Evolutionary conservation across 2,113 vertebrate species (phyloP).

Genomic region (Odontesthes bonariensis): DNA sequence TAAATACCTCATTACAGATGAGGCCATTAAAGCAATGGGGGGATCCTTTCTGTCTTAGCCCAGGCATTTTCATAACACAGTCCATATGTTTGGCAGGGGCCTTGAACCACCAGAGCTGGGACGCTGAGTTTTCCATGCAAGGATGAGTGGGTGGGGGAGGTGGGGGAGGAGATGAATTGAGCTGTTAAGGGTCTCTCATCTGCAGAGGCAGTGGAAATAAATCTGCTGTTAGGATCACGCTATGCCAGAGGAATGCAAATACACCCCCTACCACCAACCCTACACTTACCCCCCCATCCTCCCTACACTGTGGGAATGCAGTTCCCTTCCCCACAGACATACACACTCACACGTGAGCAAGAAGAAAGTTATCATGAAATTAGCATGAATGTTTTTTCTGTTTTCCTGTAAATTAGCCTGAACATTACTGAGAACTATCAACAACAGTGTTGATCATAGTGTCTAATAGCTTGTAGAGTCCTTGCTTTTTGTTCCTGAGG

Average conservation of each 20-base stretch:
- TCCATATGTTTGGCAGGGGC: slow-evolving; percentile 57
- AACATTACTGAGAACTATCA: too few species aligned
- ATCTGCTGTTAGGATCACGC: slow-evolving; percentile 38
- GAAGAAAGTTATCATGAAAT: background rate
- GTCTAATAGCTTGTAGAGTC: too few species aligned
- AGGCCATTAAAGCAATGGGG: slow-evolving; percentile 29
- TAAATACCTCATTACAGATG: slow-evolving; percentile 54
- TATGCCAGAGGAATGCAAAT: slow-evolving; percentile 54
- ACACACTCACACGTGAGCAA: background rate
- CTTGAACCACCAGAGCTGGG: slow-evolving; percentile 4
- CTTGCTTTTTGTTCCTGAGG: too few species aligned
- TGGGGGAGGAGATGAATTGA: background rate
- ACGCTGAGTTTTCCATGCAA: slow-evolving; percentile 26
- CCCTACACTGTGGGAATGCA: slow-evolving; percentile 73
- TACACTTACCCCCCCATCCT: background rate
- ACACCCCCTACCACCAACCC: slow-evolving; percentile 2
- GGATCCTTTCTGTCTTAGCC: slow-evolving; percentile 42
- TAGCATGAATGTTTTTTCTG: too few species aligned
- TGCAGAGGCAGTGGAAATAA: slow-evolving; percentile 49
- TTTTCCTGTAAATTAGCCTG: too few species aligned
- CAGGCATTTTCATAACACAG: slow-evolving; percentile 49
- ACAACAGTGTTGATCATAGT: too few species aligned
- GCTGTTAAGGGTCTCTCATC: slow-evolving; percentile 45
- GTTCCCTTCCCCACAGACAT: slow-evolving; percentile 33
- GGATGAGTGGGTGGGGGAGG: background rate